Conservation (phyloP, 2,113 vertebrate genomes). For the Ardeotis arabs region DNA sequence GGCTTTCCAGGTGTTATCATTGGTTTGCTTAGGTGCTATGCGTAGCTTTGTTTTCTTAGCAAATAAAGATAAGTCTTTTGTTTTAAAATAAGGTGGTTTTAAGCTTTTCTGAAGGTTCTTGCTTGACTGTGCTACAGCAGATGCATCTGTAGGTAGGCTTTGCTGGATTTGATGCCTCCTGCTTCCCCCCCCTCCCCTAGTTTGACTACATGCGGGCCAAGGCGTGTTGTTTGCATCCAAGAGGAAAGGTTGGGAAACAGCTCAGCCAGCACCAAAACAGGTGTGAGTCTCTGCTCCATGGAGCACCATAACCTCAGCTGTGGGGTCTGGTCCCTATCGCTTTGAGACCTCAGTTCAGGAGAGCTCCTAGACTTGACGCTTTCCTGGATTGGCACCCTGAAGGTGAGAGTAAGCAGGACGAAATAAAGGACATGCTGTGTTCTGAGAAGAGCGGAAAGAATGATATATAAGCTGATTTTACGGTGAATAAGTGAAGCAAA, state of each 20-base stretch:
- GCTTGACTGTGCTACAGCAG: not conserved
- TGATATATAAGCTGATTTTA: conserved; percentile 30
- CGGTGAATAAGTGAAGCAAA: not conserved
- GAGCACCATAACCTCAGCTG: not conserved
- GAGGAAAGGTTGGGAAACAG: not conserved
- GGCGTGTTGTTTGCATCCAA: not conserved
- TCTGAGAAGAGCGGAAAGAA: not conserved
- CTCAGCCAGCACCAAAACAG: not conserved
- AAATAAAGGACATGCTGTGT: not conserved
- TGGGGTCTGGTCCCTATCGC: not conserved
- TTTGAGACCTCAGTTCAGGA: not conserved
- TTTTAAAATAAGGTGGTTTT: not conserved
- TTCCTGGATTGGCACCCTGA: not conserved
- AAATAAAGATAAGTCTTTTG: not conserved
- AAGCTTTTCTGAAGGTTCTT: not conserved
- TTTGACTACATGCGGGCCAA: fast-evolving
- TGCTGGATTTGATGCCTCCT: not conserved
- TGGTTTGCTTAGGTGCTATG: not conserved
- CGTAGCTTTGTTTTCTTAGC: conserved; percentile 13
- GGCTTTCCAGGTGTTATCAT: not conserved
- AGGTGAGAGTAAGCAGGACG: not conserved
- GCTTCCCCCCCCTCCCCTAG: not conserved
- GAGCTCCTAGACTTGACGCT: fast-evolving
- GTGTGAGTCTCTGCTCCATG: not conserved
- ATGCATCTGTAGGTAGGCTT: not conserved